phyloP scores from a whole-genome alignment of 2,888 invertebrate species.

The Polymixis flavicincta region DNA sequence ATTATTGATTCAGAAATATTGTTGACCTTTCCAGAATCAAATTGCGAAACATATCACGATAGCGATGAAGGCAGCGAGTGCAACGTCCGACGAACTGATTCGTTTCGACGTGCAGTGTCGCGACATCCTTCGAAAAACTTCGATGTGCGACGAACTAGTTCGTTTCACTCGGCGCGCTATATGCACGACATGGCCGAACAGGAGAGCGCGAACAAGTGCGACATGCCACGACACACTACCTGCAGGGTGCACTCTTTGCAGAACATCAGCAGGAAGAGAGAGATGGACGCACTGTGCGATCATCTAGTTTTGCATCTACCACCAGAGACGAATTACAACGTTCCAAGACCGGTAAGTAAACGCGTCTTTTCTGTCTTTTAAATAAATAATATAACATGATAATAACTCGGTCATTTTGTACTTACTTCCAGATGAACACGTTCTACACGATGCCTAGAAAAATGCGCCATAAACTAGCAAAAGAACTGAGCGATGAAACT shows the following conservation, averaged over 20 bases:
- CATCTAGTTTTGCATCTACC: constrained; percentile 85
- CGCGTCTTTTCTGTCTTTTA: neutral
- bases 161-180: constrained; percentile 85
- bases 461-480: constrained; percentile 81
- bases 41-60: constrained; percentile 86
- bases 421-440: constrained; percentile 84
- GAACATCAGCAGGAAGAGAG: constrained; percentile 83
- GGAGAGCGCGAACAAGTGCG: constrained; percentile 72
- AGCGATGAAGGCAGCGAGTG: constrained; percentile 88
- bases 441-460: constrained; percentile 89
- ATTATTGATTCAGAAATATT: neutral
- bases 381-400: neutral
- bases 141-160: constrained; percentile 84
- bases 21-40: constrained; percentile 79
- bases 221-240: constrained; percentile 74
- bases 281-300: constrained; percentile 84
- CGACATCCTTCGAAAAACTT: constrained; percentile 80
- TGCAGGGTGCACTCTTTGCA: constrained; percentile 87
- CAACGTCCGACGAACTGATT: constrained; percentile 84
- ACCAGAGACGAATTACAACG: constrained; percentile 82
- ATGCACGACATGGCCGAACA: constrained; percentile 77
- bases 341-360: constrained; percentile 81
- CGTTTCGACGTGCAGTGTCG: constrained; percentile 83
- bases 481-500: constrained; percentile 84
- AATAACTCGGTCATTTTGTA: neutral